Percentiles rank a stretch among this genome's conserved stretches.
phyloP scores from a whole-genome alignment of 2,888 invertebrate genomes.

The Chrysolina oricalcia region DNA sequence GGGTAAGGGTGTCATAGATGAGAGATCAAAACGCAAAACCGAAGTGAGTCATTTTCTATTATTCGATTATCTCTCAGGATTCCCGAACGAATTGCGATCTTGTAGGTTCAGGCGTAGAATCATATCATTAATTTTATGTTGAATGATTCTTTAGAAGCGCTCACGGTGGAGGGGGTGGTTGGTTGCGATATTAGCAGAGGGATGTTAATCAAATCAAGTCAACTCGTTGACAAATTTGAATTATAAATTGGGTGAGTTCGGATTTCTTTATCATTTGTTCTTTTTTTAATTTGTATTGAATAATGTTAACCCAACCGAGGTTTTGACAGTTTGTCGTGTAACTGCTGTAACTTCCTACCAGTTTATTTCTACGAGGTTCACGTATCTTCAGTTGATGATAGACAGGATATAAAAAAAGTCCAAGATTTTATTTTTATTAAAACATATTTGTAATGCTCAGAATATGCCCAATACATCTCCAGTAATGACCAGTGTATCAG shows the following conservation, averaged over 20 bases:
- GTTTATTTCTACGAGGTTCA: no score
- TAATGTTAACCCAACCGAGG: no score
- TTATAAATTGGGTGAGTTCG: conserved; percentile 3
- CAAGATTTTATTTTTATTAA: no score
- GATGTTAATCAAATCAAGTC: conserved; percentile 14
- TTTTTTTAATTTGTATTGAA: no score
- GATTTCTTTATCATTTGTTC: neutral
- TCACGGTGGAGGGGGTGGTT: conserved; percentile 1
- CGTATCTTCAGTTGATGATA: no score
- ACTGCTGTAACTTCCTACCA: no score
- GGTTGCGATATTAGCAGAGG: neutral
- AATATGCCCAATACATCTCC: no score
- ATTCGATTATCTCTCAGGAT: conserved; percentile 51
- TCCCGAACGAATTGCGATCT: conserved; percentile 45
- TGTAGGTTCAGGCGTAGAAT: conserved; percentile 18
- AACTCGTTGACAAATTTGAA: conserved; percentile 7
- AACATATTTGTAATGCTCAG: no score
- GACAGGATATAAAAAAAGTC: no score
- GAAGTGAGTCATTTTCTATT: conserved; percentile 51
- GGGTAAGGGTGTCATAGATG: conserved; percentile 54
- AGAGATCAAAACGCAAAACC: conserved; percentile 51
- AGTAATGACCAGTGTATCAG: no score
- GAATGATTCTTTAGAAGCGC: conserved; percentile 15
- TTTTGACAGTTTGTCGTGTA: no score
- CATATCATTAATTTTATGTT: conserved; percentile 34